Base-by-base conservation (phyloP, 2,888 invertebrate species). In the Eupelmus urozonus region DNA sequence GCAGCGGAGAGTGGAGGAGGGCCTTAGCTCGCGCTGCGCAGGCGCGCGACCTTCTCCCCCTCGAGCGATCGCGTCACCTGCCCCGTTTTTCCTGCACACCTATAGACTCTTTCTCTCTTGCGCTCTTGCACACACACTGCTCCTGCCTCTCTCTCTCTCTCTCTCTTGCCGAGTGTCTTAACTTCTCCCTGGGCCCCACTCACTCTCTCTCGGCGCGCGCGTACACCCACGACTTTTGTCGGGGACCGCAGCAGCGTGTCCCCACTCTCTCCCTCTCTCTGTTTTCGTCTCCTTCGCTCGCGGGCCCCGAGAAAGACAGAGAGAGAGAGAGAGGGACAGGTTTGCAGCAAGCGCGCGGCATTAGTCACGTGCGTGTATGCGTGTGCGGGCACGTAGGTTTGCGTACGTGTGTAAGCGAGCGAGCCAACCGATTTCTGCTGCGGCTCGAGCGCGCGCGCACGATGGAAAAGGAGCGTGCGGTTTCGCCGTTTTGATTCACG, bases 21-120 rank as follows among this genome's bases (percentile, higher is more conserved):
- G 70, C 57, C 73, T 55, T 16, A 3, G 20, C 18, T 53, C 66
- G 49, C 16, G 55, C 42, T 45, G 85, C 85, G 87, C 87, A 86
- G 82, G 86, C 87, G 86, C 85, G 80, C 77, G 82, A 83, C 82
- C 79, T 80, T 80, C 81, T 75, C 75, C 75, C 78, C 72, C 77
- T 71, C 80, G 65, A 76, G 76, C 77, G 76, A 78, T 80, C 81
- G 81, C 77, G 76, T 80, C 81, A 74, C 79, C 72, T 81, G 80
- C 82, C 81, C 81, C 84, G 81, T 82, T 74, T 73, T 69, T 76
- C 79, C 71, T 53, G 18, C 42, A 11, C 51, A 29, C 55, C 1
- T 4, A 45, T 25, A 60, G 59, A 7, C 62, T 55, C 51, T 51
- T 67, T 60, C 62, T 63, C 29, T n/a, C n/a, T n/a, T n/a, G n/a